Base-by-base conservation (phyloP, 2,113 vertebrate species). In the Quiscalus mexicanus region DNA sequence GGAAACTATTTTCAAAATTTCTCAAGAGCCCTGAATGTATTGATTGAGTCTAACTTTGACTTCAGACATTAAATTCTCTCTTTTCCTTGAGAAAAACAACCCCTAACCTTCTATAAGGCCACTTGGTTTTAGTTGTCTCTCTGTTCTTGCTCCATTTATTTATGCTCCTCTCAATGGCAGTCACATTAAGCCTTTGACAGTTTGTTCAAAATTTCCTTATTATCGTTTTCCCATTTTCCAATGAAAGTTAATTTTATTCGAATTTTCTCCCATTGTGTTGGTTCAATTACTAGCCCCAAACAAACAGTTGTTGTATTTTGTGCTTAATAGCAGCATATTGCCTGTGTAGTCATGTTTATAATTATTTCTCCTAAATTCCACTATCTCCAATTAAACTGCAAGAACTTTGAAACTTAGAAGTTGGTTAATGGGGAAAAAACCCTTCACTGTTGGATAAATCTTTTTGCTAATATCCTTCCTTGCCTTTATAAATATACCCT, bases 1-100 rank as follows among this genome's bases (percentile, higher is more conserved):
- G 90, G 93, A 96, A 96, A 94, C 87, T 92, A 94, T 95, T 97
- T 93, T 96, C 94, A 97, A 95, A 96, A 96, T 96, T 96, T 97
- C 97, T 96, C 95, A 80, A 93, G 97, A 96, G 92, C 84, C 92
- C 78, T 92, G 86, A 75, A 59, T 42, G 64, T 94, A 97, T 95
- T 87, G 94, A 97, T 96, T 95, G 86, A 89, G 56, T 89, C 83
- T 79, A 90, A 92, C 89, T 96, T 96, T 82, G 83, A 84, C 90
- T 97, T 92, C 87, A 97, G 88, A 96, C 90, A 76, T 92, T 81
- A 89, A 96, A 93, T 89, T 93, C 73, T 87, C 92, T 91, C 42
- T 92, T 94, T 94, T 63, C 45, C 60, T 70, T 63, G 79, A 59
- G 74, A 94, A 95, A 93, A 94, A 44, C 81, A 93, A 67, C 41